These are phyloP conservation scores for Esox masquinongy DNA, from an alignment of 2,797 vertebrate genomes.

Conservation along the genomic window DNA sequence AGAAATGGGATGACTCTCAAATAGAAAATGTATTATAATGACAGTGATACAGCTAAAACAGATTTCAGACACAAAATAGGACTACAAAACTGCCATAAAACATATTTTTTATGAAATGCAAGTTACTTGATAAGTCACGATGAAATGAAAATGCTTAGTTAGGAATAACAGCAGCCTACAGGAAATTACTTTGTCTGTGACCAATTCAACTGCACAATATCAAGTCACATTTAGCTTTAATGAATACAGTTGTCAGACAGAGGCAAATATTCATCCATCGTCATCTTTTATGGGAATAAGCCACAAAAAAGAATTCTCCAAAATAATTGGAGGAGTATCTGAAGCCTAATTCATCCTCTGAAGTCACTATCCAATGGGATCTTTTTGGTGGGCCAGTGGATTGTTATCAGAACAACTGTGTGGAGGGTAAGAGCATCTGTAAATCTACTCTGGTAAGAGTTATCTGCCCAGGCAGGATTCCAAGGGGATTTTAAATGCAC, in stretches of 20 bases:
- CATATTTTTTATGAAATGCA: too few species aligned
- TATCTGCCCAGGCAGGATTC: background rate
- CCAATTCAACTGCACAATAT: background rate
- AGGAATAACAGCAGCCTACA: background rate
- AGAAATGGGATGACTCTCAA: background rate
- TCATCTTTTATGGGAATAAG: too few species aligned
- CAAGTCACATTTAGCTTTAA: background rate
- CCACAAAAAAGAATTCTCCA: background rate
- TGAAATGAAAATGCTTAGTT: background rate
- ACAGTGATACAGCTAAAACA: too few species aligned
- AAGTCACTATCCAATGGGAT: background rate
- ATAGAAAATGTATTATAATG: background rate
- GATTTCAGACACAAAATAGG: background rate
- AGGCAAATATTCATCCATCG: too few species aligned
- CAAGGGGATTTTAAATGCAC: too few species aligned
- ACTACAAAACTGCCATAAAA: background rate
- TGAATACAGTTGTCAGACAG: background rate
- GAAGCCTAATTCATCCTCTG: background rate
- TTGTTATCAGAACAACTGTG: background rate
- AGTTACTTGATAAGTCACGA: too few species aligned
- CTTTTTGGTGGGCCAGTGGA: background rate
- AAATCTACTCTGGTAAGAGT: background rate
- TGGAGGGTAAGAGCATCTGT: background rate
- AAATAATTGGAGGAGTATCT: too few species aligned
- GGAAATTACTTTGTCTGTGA: background rate